Base-by-base conservation (phyloP, 2,888 invertebrate species). In the Aphodius granarius region DNA sequence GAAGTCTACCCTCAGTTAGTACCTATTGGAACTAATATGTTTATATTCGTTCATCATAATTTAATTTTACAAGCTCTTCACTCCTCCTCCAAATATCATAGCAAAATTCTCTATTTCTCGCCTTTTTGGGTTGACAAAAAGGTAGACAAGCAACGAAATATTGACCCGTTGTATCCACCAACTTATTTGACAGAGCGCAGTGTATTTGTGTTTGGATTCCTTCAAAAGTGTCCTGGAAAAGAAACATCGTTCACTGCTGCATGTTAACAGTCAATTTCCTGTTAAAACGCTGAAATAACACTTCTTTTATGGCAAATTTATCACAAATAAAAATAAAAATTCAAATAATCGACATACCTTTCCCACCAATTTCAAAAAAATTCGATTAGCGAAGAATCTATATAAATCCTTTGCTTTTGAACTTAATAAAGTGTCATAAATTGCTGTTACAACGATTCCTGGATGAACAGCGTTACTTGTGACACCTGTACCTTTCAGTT, bases 41-140 rank as follows among this genome's bases (percentile, higher is more conserved):
- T 16, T 66, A 66, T 5, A 78, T 72, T 63, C 66, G 74, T 23
- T 95, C 95, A 73, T 86, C 89, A 2, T 92, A 89, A 76, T 90
- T 91, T 76, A 95, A 87, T 78, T 94, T 92, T 3, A 92, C 93
- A 78, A 96, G 86, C 78, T 91, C 90, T 81, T 94, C 93, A 15
- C 96, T 94, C 71, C 94, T 89, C 83, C 95, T 94, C 97, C 97
- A 97, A 65, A 97, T 86, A 83, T 94, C 94, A 81, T 91, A 92
- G 0, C 94, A 95, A 78, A 92, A 92, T 0, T 91, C 91, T 86
- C 91, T 90, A 84, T 95, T 93, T 79, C 90, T 89, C 0, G 91
- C 93, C 0, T 91, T 90, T 0, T 87, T 83, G 3, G 91, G 91
- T 2, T 95, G 83, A 0, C 88, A 87, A 71, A 89, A 88, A 83